Base-by-base conservation (phyloP, 2,797 vertebrate species). In the Danio choprae region DNA sequence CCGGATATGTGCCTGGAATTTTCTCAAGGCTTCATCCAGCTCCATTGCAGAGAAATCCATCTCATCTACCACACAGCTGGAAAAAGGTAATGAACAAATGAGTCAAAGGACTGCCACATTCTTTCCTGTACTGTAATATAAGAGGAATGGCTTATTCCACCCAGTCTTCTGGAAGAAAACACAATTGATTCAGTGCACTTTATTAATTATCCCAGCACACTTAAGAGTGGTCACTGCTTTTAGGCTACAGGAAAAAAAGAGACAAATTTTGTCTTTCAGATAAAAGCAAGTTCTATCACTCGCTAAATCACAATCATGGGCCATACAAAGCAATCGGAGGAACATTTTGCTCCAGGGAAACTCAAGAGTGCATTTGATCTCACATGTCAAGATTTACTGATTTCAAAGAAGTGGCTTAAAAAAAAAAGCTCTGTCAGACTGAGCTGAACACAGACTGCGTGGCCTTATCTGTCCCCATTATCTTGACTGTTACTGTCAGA, bases 11-110 rank as follows among this genome's bases (percentile, higher is more conserved):
- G 97, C 97, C 90, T 99, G 97, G 91, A 99, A 99, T 91, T 97
- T 98, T 89, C 97, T 92, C 84, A 99, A 95, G 0, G 97, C 97
- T 90, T 98, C 97, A 56, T 98, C 97, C 89, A 99, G 92, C 88
- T 98, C 97, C 97, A 98, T 96, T 59, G 91, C 89, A 0, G 96
- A 97, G 89, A 99, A 98, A 87, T 99, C 97, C 97, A 99, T 99
- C 88, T 98, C 97, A 83, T 98, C 97, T 77, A 99, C 97, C 80
- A 99, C 97, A 58, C 97, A 99, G 88, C 97, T 98, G 90, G 55
- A 71, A 85, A 73, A 50, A 84, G 22, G 84, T 18, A 81, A 75
- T 20, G 78, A 63, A 76, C 15, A 65, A 43, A 18, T 9, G 18
- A 48, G 7, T 65, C 48, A 55, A 65, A 18, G 5, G 7, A 36